These are phyloP conservation scores for Eristalis intricaria DNA, from an alignment of 2,888 invertebrate species.

Conservation along the genomic window DNA sequence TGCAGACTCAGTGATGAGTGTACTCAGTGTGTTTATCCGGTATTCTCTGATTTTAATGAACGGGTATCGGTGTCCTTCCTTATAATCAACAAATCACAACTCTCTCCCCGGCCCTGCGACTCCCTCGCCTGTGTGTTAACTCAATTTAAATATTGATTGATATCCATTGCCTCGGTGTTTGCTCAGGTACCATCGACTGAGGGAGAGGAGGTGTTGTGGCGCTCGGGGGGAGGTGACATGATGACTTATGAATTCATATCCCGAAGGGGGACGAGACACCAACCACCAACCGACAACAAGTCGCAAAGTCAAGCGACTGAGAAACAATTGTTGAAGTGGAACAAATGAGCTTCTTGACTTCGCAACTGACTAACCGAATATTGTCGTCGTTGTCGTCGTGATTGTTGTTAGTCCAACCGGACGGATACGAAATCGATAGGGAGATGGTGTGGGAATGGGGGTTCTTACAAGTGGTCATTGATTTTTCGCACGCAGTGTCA, in stretches of 20 bases:
- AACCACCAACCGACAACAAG: constrained; percentile 28
- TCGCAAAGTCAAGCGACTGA: constrained; percentile 61
- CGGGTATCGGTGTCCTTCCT: constrained; percentile 71
- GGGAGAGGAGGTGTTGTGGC: neutral
- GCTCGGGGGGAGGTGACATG: neutral
- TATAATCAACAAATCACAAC: constrained; percentile 71
- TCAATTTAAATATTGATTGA: constrained; percentile 72
- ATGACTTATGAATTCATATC: constrained; percentile 69
- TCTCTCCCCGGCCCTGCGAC: constrained; percentile 11
- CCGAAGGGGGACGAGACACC: constrained; percentile 51
- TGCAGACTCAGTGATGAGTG: constrained; percentile 15
- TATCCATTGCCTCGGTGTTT: constrained; percentile 52
- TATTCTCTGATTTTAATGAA: constrained; percentile 71
- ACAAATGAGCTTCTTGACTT: constrained; percentile 72
- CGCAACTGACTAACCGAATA: constrained; percentile 65
- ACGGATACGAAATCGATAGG: constrained; percentile 68
- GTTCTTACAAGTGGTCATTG: constrained; percentile 67
- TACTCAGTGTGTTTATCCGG: constrained; percentile 49
- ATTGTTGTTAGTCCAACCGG: constrained; percentile 49
- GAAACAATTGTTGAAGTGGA: constrained; percentile 62
- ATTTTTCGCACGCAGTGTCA: constrained; percentile 69
- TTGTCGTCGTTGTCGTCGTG: neutral
- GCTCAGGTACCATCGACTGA: neutral
- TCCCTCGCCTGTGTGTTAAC: constrained; percentile 52
- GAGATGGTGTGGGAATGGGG: constrained; percentile 58